Evolutionary conservation across 2,797 vertebrate genomes (phyloP).

Genomic region (Choloepus didactylus): DNA sequence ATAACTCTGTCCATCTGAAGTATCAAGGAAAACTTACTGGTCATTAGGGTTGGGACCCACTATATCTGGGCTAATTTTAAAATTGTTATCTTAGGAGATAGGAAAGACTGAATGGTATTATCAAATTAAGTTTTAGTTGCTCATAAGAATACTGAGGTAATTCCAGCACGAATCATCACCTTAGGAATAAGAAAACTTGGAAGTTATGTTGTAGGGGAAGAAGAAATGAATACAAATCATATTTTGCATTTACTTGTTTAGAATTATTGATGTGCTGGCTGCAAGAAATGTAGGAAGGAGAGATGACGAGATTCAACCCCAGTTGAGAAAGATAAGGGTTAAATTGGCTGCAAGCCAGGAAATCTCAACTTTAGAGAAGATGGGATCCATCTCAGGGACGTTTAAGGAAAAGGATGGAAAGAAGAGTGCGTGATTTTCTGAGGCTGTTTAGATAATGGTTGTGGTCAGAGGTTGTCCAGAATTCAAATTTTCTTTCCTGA

Average conservation of each 20-base stretch:
- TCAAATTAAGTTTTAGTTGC: slow-evolving; percentile 35
- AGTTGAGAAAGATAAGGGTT: slow-evolving; percentile 11
- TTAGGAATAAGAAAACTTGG: slow-evolving; percentile 22
- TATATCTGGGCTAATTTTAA: neutral
- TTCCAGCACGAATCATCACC: neutral
- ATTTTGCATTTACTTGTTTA: slow-evolving; percentile 18
- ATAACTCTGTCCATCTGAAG: neutral
- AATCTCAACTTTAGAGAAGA: neutral
- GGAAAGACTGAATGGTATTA: neutral
- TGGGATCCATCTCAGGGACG: neutral
- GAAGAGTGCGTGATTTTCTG: neutral
- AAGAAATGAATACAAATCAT: neutral
- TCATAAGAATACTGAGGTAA: slow-evolving; percentile 21
- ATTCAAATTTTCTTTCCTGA: slow-evolving; percentile 47
- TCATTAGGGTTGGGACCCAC: neutral
- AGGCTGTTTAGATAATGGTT: slow-evolving; percentile 17
- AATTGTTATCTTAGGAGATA: neutral
- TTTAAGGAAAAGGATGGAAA: slow-evolving; percentile 22
- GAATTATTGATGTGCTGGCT: neutral
- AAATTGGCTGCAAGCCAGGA: slow-evolving; percentile 2
- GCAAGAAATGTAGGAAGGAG: slow-evolving; percentile 7
- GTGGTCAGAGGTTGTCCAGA: neutral
- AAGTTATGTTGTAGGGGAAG: neutral
- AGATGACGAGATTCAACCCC: neutral
- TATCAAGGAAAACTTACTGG: slow-evolving; percentile 14